These are phyloP conservation scores for Pristionchus arcanus DNA, from an alignment of 2,888 invertebrate genomes.

Conservation along the genomic window DNA sequence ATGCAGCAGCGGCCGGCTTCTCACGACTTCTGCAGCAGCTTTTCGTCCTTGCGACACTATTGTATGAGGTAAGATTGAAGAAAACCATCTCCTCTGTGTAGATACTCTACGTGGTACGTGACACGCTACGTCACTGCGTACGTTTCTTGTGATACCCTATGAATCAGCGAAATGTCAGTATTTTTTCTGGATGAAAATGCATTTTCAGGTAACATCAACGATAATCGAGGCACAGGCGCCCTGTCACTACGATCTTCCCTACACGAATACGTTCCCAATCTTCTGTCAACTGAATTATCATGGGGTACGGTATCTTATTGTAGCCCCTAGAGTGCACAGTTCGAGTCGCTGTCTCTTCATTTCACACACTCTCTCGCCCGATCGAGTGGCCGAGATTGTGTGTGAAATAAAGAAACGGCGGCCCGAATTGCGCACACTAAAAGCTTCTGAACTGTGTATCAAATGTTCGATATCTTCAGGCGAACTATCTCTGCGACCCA, in stretches of 20 bases:
- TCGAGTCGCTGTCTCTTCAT: too few species aligned
- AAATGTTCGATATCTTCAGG: background rate
- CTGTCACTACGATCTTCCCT: slow-evolving; percentile 37
- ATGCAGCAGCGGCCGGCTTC: background rate
- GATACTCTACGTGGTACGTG: too few species aligned
- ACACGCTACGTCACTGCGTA: too few species aligned
- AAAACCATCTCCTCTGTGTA: too few species aligned
- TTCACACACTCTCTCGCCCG: too few species aligned
- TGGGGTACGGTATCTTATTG: background rate
- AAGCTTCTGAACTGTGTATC: background rate
- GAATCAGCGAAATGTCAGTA: too few species aligned
- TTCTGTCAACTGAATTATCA: slow-evolving; percentile 47
- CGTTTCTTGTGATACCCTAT: too few species aligned
- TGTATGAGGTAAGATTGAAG: background rate
- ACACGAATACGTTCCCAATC: slow-evolving; percentile 29
- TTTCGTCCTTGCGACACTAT: background rate
- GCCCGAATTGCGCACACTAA: too few species aligned
- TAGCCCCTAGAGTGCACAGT: too few species aligned
- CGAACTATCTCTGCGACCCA: slow-evolving; percentile 45
- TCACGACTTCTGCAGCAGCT: background rate
- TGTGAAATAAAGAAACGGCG: too few species aligned
- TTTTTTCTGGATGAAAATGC: background rate
- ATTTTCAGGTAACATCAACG: background rate
- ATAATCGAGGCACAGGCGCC: slow-evolving; percentile 27
- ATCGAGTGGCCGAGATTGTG: too few species aligned